Base-by-base conservation (phyloP, 2,888 invertebrate species). In the Papilio gigon region DNA sequence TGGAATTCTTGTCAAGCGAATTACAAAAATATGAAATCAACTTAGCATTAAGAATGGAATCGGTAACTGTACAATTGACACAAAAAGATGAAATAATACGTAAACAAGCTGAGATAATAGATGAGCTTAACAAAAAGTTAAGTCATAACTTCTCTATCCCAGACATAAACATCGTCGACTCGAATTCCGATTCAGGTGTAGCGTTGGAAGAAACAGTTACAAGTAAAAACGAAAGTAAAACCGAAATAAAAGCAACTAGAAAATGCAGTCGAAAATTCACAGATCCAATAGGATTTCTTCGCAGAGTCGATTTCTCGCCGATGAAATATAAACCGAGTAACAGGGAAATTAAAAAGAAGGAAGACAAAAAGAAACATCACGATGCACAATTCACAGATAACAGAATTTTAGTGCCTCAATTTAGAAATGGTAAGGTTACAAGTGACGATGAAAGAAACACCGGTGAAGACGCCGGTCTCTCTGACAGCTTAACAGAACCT, bases 161-260 rank as follows among this genome's bases (percentile, higher is more conserved):
- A 44, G 86, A 89, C 78, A 88, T 91, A 68, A 82, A 69, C 17
- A 78, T 88, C 67, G 78, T 85, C 2, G 92, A 92, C 80, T 91
- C 92, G 0, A 92, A 92, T 81, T 92, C 92, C 67, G 92, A 92
- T 73, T 92, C 92, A 25, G 92, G 92, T 60, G 80, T 92, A 50
- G 92, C 86, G 22, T 81, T 92, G 76, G 91, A 92, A 44, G 89
- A 92, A 27, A 85, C 75, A 63, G 73, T 71, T 56, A 30, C 22
- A 17, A 70, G 71, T 5, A 89, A 88, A 80, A 72, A 74, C 17
- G 84, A 84, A 65, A 77, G 64, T 0, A 87, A 89, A 75, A 72
- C 79, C 8, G 90, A 90, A 75, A 73, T 76, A 0, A 90, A 90
- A 81, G 72, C 87, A 1, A 80, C 79, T 0, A 83, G 91, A 70